phyloP scores from a whole-genome alignment of 2,888 invertebrate species.

The Tupiocoris notatus region DNA sequence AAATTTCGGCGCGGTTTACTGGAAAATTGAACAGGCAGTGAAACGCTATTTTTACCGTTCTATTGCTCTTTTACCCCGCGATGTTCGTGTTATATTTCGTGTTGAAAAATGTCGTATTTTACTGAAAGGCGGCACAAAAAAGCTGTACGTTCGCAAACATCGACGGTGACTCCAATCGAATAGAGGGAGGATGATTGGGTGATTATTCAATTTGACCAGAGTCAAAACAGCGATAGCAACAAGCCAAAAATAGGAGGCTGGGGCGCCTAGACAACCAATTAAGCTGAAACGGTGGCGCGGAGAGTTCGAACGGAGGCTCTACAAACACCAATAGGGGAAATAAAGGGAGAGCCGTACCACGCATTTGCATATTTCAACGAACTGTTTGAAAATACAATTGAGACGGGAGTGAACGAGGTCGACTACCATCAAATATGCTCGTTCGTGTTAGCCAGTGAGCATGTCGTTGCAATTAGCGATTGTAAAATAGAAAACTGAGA shows the following conservation, averaged over 20 bases:
- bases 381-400: conserved; percentile 30
- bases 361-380: conserved; percentile 29
- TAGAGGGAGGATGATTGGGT: too few species aligned
- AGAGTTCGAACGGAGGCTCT: not conserved
- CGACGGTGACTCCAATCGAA: too few species aligned
- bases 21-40: too few species aligned
- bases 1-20: too few species aligned
- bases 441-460: not conserved
- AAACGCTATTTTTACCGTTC: too few species aligned
- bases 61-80: too few species aligned
- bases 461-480: not conserved
- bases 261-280: not conserved
- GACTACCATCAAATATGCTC: not conserved
- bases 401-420: not conserved
- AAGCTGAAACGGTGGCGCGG: not conserved
- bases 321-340: not conserved
- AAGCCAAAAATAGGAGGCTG: not conserved
- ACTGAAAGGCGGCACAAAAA: too few species aligned
- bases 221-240: not conserved
- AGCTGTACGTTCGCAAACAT: too few species aligned
- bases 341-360: not conserved
- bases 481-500: too few species aligned
- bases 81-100: too few species aligned
- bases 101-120: too few species aligned
- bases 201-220: not conserved